Evolutionary conservation across 2,888 invertebrate species (phyloP).

Genomic region (Xylocampa areola): DNA sequence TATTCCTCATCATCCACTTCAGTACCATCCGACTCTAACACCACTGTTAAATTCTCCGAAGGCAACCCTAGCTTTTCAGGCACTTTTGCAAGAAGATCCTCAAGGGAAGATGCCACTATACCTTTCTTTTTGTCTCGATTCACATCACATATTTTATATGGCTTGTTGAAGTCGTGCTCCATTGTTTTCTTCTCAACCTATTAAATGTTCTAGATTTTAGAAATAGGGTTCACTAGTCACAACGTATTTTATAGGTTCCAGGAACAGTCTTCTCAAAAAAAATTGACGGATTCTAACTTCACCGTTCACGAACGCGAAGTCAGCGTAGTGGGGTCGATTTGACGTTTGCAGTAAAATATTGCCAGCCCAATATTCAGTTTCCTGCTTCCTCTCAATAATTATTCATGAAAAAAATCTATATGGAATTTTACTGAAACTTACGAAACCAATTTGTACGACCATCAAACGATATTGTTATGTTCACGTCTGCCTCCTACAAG

Average conservation of each 20-base stretch:
- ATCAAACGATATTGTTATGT: slow-evolving; percentile 15
- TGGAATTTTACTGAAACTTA: slow-evolving; percentile 1
- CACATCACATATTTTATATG: slow-evolving; percentile 95
- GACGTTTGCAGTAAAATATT: slow-evolving; percentile 52
- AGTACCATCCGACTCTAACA: slow-evolving; percentile 97
- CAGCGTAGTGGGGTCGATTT: slow-evolving; percentile 55
- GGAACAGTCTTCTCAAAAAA: slow-evolving; percentile 24
- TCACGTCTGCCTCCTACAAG: slow-evolving; percentile 69
- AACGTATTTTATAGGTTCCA: slow-evolving; percentile 16
- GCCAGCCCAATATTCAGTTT: slow-evolving; percentile 38
- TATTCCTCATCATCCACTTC: slow-evolving; percentile 99
- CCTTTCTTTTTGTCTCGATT: slow-evolving; percentile 95
- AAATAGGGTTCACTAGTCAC: slow-evolving; percentile 9
- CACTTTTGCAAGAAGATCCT: slow-evolving; percentile 94
- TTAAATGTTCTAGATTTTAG: slow-evolving; percentile 3
- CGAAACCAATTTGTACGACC: slow-evolving; percentile 2
- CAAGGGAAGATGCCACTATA: slow-evolving; percentile 94
- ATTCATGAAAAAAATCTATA: not conserved
- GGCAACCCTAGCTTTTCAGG: slow-evolving; percentile 93
- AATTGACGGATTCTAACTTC: slow-evolving; percentile 16
- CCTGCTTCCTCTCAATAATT: not conserved
- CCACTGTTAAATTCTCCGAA: slow-evolving; percentile 93
- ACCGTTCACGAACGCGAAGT: slow-evolving; percentile 12
- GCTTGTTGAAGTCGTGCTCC: slow-evolving; percentile 91
- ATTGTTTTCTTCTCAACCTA: slow-evolving; percentile 68